Evolutionary conservation across 2,797 vertebrate species (phyloP).

Genomic region (Eupleurogrammus muticus): DNA sequence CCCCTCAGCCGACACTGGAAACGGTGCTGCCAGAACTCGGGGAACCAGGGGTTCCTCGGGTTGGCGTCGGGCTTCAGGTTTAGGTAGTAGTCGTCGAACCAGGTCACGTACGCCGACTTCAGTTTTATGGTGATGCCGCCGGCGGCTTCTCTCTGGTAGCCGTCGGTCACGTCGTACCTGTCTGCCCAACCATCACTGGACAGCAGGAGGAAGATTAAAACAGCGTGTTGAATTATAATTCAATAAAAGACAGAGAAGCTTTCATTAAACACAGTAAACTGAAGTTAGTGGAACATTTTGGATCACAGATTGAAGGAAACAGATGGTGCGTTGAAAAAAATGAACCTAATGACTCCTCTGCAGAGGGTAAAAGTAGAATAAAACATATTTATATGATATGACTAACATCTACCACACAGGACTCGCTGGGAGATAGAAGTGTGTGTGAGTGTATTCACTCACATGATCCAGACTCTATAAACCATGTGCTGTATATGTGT

Average conservation of each 20-base stretch:
- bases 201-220: conserved; percentile 8
- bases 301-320: conserved; percentile 33
- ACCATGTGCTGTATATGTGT: conserved; percentile 1
- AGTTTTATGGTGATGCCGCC: conserved; percentile 99
- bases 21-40: conserved; percentile 98
- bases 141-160: conserved; percentile 93
- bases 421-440: conserved; percentile 16
- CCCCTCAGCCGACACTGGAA: conserved; percentile 95
- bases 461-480: not conserved
- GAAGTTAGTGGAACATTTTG: conserved; percentile 3
- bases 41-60: conserved; percentile 96
- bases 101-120: conserved; percentile 95
- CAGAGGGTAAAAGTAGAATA: conserved; percentile 25
- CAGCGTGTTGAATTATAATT: not conserved
- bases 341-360: conserved; percentile 28
- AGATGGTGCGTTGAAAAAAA: conserved; percentile 35
- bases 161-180: conserved; percentile 96
- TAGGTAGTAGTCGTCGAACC: conserved; percentile 98
- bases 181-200: conserved; percentile 98
- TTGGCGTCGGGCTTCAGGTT: conserved; percentile 94
- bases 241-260: no score
- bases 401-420: conserved; percentile 30
- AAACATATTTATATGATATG: conserved; percentile 29
- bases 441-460: conserved; percentile 20
- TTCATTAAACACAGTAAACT: not conserved